Evolutionary conservation across 1,140 invertebrate genomes (phyloP), one percentile per base, ranked within the genome.

Genomic region (Arctopsyche grandis): DNA sequence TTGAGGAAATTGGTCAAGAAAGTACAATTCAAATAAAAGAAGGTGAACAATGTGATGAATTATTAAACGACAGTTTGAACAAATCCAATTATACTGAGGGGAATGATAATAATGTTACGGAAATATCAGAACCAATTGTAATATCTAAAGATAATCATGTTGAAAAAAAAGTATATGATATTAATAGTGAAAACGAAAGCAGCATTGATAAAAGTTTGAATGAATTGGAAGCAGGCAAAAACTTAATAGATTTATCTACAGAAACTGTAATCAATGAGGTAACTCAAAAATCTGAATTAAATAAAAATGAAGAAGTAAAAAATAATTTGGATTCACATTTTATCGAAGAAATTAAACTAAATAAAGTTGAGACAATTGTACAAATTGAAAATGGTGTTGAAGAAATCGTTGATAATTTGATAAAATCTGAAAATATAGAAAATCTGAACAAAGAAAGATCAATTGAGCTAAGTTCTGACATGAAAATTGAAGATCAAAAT

Each of bases 141-240:
- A 52, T 4, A 52, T 5, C 3, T 52, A 12, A 52, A 52, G 48
- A 52, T 16, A 58, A 5, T 16, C 48, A 52, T n/a, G 44, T 12
- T 46, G 44, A 46, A 52, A 12, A 14, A 52, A 12, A 52, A 12
- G 48, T 4, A 14, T 14, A 3, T 52, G 48, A 52, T 52, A 12
- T 12, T 16, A 52, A 52, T 52, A 12, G 12, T 16, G 48, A 1
- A 52, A 52, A 4, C 12, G 48, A 52, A 52, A 52, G 12, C 12
- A 3, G 10, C 1, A 3, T 16, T 10, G 48, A 52, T 10, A 21
- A 58, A 22, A 26, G 19, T 26, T 22, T 22, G 19, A 71, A 38
- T 71, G 69, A 71, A 71, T 71, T 43, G 16, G 26, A 71, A 16
- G 12, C 16, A 66, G 21, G 48, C 4, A 66, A 66, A 16, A 29